phyloP scores from a whole-genome alignment of 2,113 vertebrate species.

The Oryzias melastigma region DNA sequence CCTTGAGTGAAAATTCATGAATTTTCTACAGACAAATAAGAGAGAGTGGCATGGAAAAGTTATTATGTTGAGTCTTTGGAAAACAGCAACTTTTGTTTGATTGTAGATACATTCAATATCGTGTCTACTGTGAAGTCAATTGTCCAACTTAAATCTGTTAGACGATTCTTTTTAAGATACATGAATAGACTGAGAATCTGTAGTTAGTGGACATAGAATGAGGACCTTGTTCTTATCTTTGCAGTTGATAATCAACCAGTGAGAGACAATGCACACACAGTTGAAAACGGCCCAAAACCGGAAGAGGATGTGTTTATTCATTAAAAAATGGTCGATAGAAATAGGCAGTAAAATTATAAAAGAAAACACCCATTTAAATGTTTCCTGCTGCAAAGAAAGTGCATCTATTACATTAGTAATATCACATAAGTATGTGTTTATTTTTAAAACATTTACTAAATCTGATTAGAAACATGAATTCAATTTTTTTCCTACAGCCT shows the following conservation, averaged over 20 bases:
- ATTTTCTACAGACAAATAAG: conserved; percentile 51
- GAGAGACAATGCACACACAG: background rate
- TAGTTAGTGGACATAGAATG: background rate
- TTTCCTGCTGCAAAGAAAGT: background rate
- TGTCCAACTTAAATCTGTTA: background rate
- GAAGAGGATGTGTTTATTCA: conserved; percentile 23
- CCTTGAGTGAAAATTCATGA: conserved; percentile 70
- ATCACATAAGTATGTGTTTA: background rate
- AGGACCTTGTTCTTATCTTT: conserved; percentile 18
- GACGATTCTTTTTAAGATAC: background rate
- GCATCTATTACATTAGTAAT: too few relatives aligned
- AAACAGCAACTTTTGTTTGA: background rate
- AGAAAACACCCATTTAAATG: rapidly evolving
- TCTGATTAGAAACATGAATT: too few relatives aligned
- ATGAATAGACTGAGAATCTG: background rate
- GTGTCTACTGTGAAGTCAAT: background rate
- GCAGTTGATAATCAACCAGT: conserved; percentile 55
- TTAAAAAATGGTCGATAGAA: background rate
- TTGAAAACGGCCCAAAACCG: conserved; percentile 38
- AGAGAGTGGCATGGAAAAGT: background rate
- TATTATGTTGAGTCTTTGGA: too few relatives aligned
- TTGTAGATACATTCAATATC: background rate
- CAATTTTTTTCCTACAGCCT: too few relatives aligned
- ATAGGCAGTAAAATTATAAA: conserved; percentile 39
- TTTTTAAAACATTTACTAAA: too few relatives aligned